These are phyloP conservation scores for Sterna hirundo DNA, from an alignment of 2,113 vertebrate species.

Conservation along the genomic window DNA sequence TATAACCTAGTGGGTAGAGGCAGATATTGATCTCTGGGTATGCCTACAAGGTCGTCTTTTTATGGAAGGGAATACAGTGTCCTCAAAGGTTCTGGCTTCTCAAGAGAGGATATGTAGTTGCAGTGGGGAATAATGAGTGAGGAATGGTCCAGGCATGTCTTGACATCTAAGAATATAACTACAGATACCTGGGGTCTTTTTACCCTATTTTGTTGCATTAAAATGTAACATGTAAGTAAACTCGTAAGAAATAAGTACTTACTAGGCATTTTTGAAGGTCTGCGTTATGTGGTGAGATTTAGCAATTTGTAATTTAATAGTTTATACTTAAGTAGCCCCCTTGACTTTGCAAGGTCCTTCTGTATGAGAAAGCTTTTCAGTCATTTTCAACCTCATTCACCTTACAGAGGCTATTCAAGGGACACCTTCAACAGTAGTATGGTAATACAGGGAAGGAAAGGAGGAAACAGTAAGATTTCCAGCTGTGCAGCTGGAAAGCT, in stretches of 20 bases:
- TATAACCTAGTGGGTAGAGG: neutral
- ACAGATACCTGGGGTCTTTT: neutral
- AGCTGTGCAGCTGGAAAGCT: neutral
- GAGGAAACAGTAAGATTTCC: neutral
- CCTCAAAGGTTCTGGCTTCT: neutral
- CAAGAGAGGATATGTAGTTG: neutral
- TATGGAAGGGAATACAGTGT: neutral
- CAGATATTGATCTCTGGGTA: neutral
- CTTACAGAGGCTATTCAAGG: neutral
- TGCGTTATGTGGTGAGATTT: neutral
- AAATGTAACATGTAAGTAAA: neutral
- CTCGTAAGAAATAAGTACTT: neutral
- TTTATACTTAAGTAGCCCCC: accelerated
- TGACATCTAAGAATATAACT: neutral
- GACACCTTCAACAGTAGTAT: neutral
- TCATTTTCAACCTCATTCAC: neutral
- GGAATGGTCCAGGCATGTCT: neutral
- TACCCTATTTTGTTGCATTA: neutral
- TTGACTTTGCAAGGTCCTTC: neutral
- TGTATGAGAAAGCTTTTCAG: neutral
- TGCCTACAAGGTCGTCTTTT: neutral
- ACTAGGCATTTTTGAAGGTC: neutral
- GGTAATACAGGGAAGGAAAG: neutral
- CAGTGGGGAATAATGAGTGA: accelerated
- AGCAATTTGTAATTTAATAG: neutral